These are phyloP conservation scores for Peromyscus attwateri DNA, from an alignment of 2,797 vertebrate species.

Conservation along the genomic window DNA sequence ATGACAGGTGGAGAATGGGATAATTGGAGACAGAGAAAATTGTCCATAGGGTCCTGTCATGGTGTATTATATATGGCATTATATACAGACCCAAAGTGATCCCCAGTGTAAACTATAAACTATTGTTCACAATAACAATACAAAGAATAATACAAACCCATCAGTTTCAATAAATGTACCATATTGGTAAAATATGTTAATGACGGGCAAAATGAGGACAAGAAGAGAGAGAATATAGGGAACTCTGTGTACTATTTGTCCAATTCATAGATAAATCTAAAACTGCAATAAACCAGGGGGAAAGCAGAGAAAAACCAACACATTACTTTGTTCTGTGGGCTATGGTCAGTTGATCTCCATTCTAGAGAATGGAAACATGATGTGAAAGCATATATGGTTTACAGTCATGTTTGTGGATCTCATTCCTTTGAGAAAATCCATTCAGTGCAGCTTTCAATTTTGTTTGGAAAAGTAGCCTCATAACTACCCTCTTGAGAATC, in stretches of 20 bases:
- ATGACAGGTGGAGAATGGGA: background rate
- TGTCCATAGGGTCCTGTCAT: background rate
- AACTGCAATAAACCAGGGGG: background rate
- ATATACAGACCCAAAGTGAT: background rate
- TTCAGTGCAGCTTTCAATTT: background rate
- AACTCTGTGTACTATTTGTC: background rate
- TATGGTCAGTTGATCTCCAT: background rate
- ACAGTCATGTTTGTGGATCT: conserved; percentile 7
- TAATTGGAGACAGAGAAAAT: background rate
- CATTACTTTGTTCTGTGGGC: background rate
- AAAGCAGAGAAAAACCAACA: background rate
- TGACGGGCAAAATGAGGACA: background rate
- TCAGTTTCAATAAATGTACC: background rate
- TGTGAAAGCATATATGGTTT: background rate
- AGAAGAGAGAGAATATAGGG: background rate
- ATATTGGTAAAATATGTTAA: background rate
- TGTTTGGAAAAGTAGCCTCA: conserved; percentile 6
- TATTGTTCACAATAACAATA: background rate
- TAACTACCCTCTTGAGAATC: background rate
- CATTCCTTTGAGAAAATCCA: conserved; percentile 14
- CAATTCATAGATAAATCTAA: background rate
- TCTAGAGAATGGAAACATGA: background rate
- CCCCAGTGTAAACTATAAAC: background rate
- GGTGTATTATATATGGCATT: background rate
- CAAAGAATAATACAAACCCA: background rate